A percentile compares a stretch with the other conserved stretches of the same genome.
Conservation (phyloP, 2,888 invertebrate species). For the Epiblema foenella region DNA sequence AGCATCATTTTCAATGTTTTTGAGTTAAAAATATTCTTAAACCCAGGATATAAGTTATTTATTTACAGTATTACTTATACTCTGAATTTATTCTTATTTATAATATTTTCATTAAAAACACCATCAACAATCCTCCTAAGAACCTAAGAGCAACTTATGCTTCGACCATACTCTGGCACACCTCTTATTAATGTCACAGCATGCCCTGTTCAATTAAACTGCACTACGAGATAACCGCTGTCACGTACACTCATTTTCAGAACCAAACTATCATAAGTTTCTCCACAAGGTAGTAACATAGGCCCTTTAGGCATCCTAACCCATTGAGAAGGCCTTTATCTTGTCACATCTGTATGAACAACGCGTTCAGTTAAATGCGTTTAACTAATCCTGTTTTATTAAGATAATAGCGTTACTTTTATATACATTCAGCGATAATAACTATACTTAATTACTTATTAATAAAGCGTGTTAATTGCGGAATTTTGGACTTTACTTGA, state of each 20-base stretch:
- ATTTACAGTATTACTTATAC: not conserved
- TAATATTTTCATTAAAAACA: not conserved
- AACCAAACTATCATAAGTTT: slow-evolving; percentile 15
- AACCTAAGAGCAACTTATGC: not conserved
- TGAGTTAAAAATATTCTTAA: no score
- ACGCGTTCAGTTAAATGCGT: slow-evolving; percentile 47
- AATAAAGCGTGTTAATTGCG: not conserved
- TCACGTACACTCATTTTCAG: slow-evolving; percentile 65
- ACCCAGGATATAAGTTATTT: no score
- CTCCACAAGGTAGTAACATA: not conserved
- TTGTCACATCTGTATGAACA: slow-evolving; percentile 67
- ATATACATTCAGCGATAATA: slow-evolving; percentile 11
- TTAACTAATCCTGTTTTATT: slow-evolving; percentile 45
- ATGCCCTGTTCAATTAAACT: slow-evolving; percentile 75
- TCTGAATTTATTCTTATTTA: not conserved
- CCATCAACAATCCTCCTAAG: no score
- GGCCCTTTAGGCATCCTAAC: not conserved
- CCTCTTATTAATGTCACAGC: slow-evolving; percentile 48
- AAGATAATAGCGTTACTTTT: slow-evolving; percentile 3
- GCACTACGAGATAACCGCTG: slow-evolving; percentile 66
- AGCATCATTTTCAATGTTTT: no score
- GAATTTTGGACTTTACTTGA: not conserved
- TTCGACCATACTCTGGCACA: not conserved
- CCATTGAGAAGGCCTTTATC: slow-evolving; percentile 59
- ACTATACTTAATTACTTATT: not conserved